These are phyloP conservation scores for Ctenodactylus gundi DNA, from an alignment of 2,113 vertebrate species.

Conservation along the genomic window DNA sequence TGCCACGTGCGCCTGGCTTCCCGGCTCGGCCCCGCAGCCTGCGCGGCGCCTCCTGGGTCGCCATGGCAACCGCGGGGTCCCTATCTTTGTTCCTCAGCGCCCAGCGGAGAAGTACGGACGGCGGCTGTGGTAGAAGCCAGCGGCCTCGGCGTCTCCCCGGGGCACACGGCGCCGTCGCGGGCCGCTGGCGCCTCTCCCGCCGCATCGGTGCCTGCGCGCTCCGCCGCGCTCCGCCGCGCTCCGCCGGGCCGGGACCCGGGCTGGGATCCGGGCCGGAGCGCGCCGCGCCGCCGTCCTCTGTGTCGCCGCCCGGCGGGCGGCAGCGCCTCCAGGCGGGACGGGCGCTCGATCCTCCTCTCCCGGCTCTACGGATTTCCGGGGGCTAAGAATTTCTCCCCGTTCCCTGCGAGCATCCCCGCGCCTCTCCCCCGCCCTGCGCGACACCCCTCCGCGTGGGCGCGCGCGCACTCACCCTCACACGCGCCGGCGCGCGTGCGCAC, in stretches of 20 bases:
- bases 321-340: neutral
- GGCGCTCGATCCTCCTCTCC: neutral
- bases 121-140: neutral
- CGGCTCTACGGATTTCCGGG: constrained; percentile 62
- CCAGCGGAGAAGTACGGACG: neutral
- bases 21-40: neutral
- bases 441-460: constrained; percentile 69
- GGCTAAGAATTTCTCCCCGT: constrained; percentile 82
- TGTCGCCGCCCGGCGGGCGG: neutral
- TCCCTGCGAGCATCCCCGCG: constrained; percentile 79
- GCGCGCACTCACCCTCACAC: neutral
- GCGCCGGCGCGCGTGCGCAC: constrained; percentile 66
- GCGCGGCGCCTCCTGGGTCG: neutral
- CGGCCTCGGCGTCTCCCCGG: neutral
- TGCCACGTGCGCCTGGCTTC: neutral
- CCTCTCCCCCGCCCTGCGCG: neutral
- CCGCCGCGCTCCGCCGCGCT: neutral
- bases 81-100: neutral
- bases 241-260: too few species aligned
- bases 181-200: constrained; percentile 44
- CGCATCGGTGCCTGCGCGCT: constrained; percentile 32
- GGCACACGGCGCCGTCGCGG: neutral
- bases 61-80: neutral
- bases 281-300: neutral
- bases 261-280: neutral